phyloP scores from a whole-genome alignment of 92 coral and sea anemone genomes.

The Actinernus sp. region DNA sequence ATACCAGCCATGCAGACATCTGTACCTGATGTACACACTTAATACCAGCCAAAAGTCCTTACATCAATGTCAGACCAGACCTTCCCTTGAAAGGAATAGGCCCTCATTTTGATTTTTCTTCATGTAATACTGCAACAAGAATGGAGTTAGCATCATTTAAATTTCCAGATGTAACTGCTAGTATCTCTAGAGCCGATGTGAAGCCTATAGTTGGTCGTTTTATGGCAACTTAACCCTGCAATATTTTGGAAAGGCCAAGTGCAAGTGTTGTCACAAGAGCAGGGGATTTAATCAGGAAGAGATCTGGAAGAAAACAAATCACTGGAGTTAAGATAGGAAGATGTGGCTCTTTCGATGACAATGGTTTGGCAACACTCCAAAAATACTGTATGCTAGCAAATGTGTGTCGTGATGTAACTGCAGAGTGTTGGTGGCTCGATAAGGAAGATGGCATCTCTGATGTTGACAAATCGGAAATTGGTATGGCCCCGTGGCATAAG shows the following conservation, averaged over 20 bases:
- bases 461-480: constrained; percentile 14
- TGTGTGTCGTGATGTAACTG: not conserved
- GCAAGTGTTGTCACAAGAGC: not conserved
- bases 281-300: not conserved
- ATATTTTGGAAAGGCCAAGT: constrained; percentile 1
- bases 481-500: constrained; percentile 20
- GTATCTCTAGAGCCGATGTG: not conserved
- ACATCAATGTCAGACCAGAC: too few relatives aligned
- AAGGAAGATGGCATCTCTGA: not conserved
- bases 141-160: constrained; percentile 3
- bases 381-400: constrained; percentile 5
- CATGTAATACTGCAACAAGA: too few relatives aligned
- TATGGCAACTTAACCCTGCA: constrained; percentile 4
- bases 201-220: constrained; percentile 2
- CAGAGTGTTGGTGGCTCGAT: constrained; percentile 13
- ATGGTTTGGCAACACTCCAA: constrained; percentile 2
- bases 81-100: too few relatives aligned
- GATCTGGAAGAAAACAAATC: not conserved
- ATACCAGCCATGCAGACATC: too few relatives aligned
- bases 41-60: too few relatives aligned
- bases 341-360: too few relatives aligned
- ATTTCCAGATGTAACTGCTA: constrained; percentile 5
- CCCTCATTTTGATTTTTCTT: too few relatives aligned
- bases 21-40: too few relatives aligned
- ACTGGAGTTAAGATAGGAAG: constrained; percentile 14